These are phyloP conservation scores for Polylopha cassiicola DNA, from an alignment of 2,888 invertebrate species.

Conservation along the genomic window DNA sequence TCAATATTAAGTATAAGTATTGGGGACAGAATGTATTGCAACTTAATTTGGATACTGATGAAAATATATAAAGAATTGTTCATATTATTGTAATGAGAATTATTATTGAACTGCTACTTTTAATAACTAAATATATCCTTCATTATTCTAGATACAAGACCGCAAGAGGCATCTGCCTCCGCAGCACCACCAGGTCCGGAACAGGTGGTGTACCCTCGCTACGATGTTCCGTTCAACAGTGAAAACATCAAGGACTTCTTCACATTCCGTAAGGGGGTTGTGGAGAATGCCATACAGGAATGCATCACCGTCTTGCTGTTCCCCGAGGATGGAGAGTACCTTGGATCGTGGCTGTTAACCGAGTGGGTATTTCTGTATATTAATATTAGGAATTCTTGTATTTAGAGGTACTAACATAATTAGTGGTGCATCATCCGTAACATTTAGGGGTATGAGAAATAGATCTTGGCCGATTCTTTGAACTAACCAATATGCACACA, in stretches of 20 bases:
- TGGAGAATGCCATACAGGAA: constrained; percentile 84
- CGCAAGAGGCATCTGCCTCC: constrained; percentile 47
- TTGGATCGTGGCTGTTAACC: constrained; percentile 87
- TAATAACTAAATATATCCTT: neutral
- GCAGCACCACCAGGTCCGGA: constrained; percentile 40
- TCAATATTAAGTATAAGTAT: no score
- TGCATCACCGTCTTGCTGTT: constrained; percentile 81
- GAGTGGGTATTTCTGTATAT: constrained; percentile 77
- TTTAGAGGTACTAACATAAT: no score
- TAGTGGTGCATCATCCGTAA: no score
- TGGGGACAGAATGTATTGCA: no score
- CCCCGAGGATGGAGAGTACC: constrained; percentile 82
- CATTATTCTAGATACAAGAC: constrained; percentile 48
- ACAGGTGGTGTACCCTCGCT: constrained; percentile 60
- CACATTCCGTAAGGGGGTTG: constrained; percentile 83
- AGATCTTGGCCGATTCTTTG: no score
- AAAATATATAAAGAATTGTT: no score
- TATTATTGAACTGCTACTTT: constrained; percentile 3
- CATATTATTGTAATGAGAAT: neutral
- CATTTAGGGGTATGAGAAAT: no score
- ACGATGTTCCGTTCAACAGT: constrained; percentile 64
- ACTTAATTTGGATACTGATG: no score
- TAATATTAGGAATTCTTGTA: constrained; percentile 23
- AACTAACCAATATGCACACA: no score
- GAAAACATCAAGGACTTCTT: constrained; percentile 83